Base-by-base conservation (phyloP, 2,888 invertebrate genomes). In the Dromius quadrimaculatus region DNA sequence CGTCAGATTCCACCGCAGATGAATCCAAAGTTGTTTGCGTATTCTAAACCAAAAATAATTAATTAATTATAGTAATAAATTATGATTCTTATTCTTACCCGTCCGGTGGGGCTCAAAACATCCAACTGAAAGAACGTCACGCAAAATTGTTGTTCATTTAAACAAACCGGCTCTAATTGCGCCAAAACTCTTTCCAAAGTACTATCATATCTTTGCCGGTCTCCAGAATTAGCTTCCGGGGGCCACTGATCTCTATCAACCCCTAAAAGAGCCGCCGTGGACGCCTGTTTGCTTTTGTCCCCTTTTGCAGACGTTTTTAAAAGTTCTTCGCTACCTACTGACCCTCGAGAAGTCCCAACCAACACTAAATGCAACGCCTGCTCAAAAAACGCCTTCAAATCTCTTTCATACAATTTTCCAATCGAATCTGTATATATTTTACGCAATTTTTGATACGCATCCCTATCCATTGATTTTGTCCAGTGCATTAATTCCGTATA, bases 121-220 rank as follows among this genome's bases (percentile, higher is more conserved):
- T 84, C 82, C 61, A 83, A 77, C 83, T 94, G 91, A 81, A 98
- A 95, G 84, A 98, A 98, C 72, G 89, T 87, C 13, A 93, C 90
- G 81, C 97, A 97, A 83, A 98, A 98, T 75, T 95, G 92, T 83
- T 98, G 97, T 81, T 98, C 98, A 19, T 94, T 92, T 74, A 97
- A 86, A 79, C 97, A 97, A 66, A 96, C 90, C 2, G 93, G 93
- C 80, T 97, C 96, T 73, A 98, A 85, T 79, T 95, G 92, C 11
- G 92, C 92, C 71, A 99, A 85, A 63, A 97, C 93, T 82, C 92
- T 89, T 80, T 95, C 94, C 71, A 95, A 84, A 61, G 93, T 86
- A 72, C 90, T 86, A 79, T 92, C 91, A 75, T 87, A 88, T 47
- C 84, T 82, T 71, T 84, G 82, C 20, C 88, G 81, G 76, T 89